Percentiles rank a stretch among this genome's conserved stretches.
These are phyloP conservation scores for Agapornis canus DNA, from an alignment of 2,797 vertebrate genomes.

Conservation along the genomic window DNA sequence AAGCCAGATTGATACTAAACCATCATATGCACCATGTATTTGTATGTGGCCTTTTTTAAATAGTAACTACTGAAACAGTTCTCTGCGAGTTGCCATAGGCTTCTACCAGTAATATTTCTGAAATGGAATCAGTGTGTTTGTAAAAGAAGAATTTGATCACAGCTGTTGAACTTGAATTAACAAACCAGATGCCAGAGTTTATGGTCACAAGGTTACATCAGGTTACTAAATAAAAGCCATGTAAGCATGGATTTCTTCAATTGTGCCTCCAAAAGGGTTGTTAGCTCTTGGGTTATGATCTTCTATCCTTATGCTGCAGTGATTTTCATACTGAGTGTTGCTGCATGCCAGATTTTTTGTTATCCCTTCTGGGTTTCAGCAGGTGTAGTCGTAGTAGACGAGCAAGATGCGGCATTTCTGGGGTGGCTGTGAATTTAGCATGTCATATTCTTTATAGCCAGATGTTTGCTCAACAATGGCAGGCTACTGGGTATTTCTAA, in stretches of 20 bases:
- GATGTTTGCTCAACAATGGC: background rate
- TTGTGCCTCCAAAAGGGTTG: background rate
- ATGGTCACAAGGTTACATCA: background rate
- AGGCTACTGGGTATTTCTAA: background rate
- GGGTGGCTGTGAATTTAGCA: background rate
- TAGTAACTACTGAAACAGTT: background rate
- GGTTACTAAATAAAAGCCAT: background rate
- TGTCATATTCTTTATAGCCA: background rate
- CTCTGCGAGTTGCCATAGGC: background rate
- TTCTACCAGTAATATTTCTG: background rate
- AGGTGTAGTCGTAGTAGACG: background rate
- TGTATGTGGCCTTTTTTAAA: background rate
- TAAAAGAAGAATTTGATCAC: background rate
- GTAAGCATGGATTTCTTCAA: background rate
- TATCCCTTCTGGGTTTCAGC: background rate
- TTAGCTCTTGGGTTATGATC: background rate
- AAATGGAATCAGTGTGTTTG: background rate
- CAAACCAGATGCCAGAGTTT: background rate
- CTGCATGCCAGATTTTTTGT: background rate
- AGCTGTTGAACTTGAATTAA: constrained; percentile 8
- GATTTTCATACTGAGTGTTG: background rate
- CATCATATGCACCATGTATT: background rate
- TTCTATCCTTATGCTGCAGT: background rate
- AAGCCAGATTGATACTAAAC: background rate
- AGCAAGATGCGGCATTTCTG: background rate